Evolutionary conservation across 2,113 vertebrate species (phyloP), one percentile per base, ranked within the genome.

Genomic region (Anolis carolinensis): DNA sequence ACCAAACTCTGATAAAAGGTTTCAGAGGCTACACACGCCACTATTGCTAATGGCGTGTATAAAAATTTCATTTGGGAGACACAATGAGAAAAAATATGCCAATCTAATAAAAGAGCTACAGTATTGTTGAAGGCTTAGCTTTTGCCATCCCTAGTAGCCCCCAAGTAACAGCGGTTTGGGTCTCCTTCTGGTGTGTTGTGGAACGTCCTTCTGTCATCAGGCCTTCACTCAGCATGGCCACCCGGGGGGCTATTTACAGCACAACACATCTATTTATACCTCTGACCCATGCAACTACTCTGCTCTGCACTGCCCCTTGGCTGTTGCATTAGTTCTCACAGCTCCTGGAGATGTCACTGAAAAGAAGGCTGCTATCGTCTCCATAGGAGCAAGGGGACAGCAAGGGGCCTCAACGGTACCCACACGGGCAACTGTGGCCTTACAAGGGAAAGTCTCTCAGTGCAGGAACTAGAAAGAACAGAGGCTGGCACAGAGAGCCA

Each of bases 121-220:
- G 8, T 59, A 59, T 16, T 59, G 11, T 44, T 81, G 59, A 81
- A 65, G 50, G 23, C 78, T 55, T 30, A 48, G 39, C 30, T 5
- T 39, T 74, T 70, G 85, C 44, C 20, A 44, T 30, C 79, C 78
- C 85, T 39, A 80, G 70, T 86, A 81, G 36, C n/a, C 55, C 85
- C 78, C 55, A 27, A 50, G 78, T 52, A 81, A 74, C 71, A 74
- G 85, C 55, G 74, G 79, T 59, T 63, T 81, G n/a, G 59, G 39
- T n/a, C 62, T 81, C 32, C 79, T 81, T 62, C 84, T 63, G 71
- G 59, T 11, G 71, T 75, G 79, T 74, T 65, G 59, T 73, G 59
- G 85, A 86, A 86, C 62, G 36, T 74, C 79, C 59, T 86, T 86
- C 79, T 86, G 85, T 86, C 85, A 86, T 52, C 85, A 81, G 78